Evolutionary conservation across 1,140 invertebrate species (phyloP).

Genomic region (Chlorops oryzae): DNA sequence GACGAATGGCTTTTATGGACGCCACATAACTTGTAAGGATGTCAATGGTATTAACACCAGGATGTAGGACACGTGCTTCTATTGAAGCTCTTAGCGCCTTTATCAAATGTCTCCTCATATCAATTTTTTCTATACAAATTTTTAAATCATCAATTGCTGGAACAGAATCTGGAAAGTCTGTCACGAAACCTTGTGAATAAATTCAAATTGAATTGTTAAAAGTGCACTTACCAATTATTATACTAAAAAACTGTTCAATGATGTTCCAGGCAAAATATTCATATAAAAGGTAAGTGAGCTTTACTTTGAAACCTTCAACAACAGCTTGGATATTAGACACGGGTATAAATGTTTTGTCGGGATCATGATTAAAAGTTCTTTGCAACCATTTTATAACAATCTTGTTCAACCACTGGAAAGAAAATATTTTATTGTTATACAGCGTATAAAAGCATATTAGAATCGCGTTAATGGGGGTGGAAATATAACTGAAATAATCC

Average conservation of each 20-base stretch:
- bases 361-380: slow-evolving; percentile 66
- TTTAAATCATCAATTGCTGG: slow-evolving; percentile 87
- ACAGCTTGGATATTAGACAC: slow-evolving; percentile 53
- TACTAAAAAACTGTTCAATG: slow-evolving; percentile 90
- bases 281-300: slow-evolving; percentile 78
- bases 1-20: slow-evolving; percentile 84
- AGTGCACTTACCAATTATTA: slow-evolving; percentile 72
- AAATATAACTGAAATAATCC: no score
- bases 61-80: slow-evolving; percentile 78
- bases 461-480: no score
- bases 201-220: neutral
- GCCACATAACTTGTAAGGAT: slow-evolving; percentile 95
- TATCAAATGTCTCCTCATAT: slow-evolving; percentile 70
- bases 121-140: slow-evolving; percentile 77
- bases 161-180: slow-evolving; percentile 91
- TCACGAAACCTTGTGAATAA: slow-evolving; percentile 6
- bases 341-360: slow-evolving; percentile 51
- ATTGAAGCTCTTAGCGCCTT: slow-evolving; percentile 71
- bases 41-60: slow-evolving; percentile 94
- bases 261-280: slow-evolving; percentile 82
- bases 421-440: slow-evolving; percentile 21
- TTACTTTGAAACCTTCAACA: slow-evolving; percentile 65
- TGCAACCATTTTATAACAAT: slow-evolving; percentile 78
- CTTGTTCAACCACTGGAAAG: slow-evolving; percentile 68
- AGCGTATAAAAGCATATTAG: no score